phyloP scores from a whole-genome alignment of 2,888 invertebrate species.

The Scaptomyza cyrtandrae region DNA sequence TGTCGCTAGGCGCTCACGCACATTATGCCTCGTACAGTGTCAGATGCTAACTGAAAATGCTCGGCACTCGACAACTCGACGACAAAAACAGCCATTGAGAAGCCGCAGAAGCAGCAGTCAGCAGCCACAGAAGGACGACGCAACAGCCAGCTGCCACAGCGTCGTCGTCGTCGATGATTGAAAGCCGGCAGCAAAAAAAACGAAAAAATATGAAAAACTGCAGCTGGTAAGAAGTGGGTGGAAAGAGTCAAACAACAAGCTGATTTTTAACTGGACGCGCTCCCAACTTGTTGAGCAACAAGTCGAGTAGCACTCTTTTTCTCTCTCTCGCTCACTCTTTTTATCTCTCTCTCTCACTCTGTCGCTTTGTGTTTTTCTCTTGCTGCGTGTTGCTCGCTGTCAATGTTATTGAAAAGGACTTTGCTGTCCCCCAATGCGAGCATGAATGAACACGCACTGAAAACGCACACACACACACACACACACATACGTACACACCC shows the following conservation, averaged over 20 bases:
- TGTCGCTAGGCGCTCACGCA: slow-evolving; percentile 47
- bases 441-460: slow-evolving; percentile 42
- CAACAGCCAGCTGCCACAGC: slow-evolving; percentile 25
- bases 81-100: slow-evolving; percentile 4
- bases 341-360: no score
- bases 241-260: slow-evolving; percentile 32
- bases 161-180: slow-evolving; percentile 44
- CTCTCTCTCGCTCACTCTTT: neutral
- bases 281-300: slow-evolving; percentile 60
- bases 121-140: neutral
- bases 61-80: slow-evolving; percentile 3
- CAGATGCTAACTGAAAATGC: slow-evolving; percentile 62
- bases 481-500: neutral
- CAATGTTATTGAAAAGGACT: slow-evolving; percentile 65
- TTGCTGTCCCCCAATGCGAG: slow-evolving; percentile 14
- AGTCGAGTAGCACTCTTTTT: slow-evolving; percentile 1
- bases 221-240: slow-evolving; percentile 26
- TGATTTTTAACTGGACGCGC: slow-evolving; percentile 32
- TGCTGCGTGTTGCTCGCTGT: slow-evolving; percentile 19
- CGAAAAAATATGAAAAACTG: slow-evolving; percentile 4
- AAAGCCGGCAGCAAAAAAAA: slow-evolving; percentile 46
- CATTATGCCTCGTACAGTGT: slow-evolving; percentile 65
- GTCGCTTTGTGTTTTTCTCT: neutral
- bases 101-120: slow-evolving; percentile 12
- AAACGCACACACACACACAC: neutral